Conservation (phyloP, 2,888 invertebrate species). For the Conus canariensis region DNA sequence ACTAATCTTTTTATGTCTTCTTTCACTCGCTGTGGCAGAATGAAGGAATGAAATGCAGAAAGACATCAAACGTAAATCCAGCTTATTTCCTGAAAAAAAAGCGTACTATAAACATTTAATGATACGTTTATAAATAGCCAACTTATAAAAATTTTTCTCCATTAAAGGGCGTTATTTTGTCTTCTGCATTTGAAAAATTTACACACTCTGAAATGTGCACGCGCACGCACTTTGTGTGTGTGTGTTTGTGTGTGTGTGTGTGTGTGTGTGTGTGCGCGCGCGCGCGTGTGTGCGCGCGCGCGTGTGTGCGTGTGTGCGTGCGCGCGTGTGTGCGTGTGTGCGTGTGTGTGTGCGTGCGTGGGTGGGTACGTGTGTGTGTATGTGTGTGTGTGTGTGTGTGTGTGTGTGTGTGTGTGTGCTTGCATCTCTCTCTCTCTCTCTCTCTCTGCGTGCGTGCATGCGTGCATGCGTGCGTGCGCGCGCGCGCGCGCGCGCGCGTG, state of each 20-base stretch:
- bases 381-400: neutral
- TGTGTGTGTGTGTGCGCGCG: neutral
- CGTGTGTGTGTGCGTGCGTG: neutral
- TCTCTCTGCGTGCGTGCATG: neutral
- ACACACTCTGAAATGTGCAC: no score
- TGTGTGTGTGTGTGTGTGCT: constrained; percentile 9
- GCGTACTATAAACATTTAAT: no score
- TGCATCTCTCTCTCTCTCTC: neutral
- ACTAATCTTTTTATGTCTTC: no score
- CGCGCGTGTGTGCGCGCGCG: neutral
- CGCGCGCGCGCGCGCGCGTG: neutral
- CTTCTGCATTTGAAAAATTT: no score
- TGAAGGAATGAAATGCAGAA: no score
- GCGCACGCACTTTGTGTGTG: neutral
- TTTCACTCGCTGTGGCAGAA: no score
- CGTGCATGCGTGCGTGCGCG: no score
- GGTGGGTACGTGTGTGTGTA: neutral
- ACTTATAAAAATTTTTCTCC: no score
- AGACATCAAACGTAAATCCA: no score
- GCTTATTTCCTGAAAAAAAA: no score
- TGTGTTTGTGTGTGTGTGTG: constrained; percentile 15
- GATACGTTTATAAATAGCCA: no score
- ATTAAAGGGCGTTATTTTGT: no score
- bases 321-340: neutral
- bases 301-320: neutral